Base-by-base conservation (phyloP, 2,113 vertebrate species). In the Centropus bengalensis region DNA sequence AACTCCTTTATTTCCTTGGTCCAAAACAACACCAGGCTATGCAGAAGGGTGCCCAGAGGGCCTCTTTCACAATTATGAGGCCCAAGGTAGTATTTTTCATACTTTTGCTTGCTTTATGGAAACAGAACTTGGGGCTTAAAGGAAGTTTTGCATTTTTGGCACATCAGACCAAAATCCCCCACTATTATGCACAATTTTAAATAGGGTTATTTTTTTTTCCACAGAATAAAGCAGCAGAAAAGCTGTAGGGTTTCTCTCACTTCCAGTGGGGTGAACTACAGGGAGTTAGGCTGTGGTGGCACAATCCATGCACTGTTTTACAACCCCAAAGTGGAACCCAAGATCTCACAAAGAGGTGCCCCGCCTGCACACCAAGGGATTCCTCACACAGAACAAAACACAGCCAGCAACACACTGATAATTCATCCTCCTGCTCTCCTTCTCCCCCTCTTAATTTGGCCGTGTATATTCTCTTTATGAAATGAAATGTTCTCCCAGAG, bases 371-470 rank as follows among this genome's bases (percentile, higher is more conserved):
- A 0, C 55, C 49, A 11, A 42, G 24, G 36, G 42, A 90, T 36
- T 24, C 71, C 66, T 68, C 8, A 0, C 1, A 0, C 21, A 59
- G 26, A 80, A 21, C 6, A 2, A 20, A 74, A 42, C 44, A n/a
- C 49, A 52, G 44, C 13, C 49, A 28, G 51, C 45, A 42, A 7
- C 60, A 26, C 2, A 1, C 68, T 51, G 19, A 58, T 67, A 89
- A 82, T 26, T 38, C 32, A 32, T 18, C 22, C 22, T 86, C 66
- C 42, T 2, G 2, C 38, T 55, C 52, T 77, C 30, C n/a, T 33
- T 55, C 52, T 77, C 30, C n/a, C 22, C 7, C 1, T 8, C 7
- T 47, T 56, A 30, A 40, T 80, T 62, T 58, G 8, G 21, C 32
- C 17, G 0, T 4, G 22, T 16, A 16, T 17, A 3, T 20, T 38